Base-by-base conservation (phyloP, 2,888 invertebrate species). In the Caenorhabditis doughertyi region DNA sequence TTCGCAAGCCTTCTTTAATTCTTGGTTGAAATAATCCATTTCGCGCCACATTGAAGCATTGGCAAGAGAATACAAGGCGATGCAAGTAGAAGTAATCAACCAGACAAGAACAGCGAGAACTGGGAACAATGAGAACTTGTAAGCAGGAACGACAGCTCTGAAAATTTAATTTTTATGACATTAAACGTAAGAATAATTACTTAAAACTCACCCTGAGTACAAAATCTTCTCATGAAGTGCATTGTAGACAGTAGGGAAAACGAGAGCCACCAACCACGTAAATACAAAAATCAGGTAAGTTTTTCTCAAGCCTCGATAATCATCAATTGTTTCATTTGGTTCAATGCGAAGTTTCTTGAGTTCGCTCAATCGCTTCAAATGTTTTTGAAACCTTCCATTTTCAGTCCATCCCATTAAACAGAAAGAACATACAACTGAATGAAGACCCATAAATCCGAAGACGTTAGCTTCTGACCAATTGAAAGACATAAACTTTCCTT, bases 391-490 rank as follows among this genome's bases (percentile, higher is more conserved):
- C n/a, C 70, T 71, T 0, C 55, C 62, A 29, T 81, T 70, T n/a
- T 39, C 56, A 5, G 81, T 81, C 81, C 81, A 81, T 47, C 81
- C 81, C 51, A 62, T 64, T 0, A 81, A 42, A 58, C 81, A 81
- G 47, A 81, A 64, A 35, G 65, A 27, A 23, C 81, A 81, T 18
- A 81, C 58, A 8, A 81, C 42, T 7, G 73, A 25, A 23, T 76
- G 74, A 11, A 81, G 47, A 11, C 74, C 70, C 74, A 81, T 74
- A 65, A 81, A 81, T 56, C 70, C 81, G 44, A 70, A 81, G 3
- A 47, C 23, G 27, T 81, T 81, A 8, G 74, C 55, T 58, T 81
- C 81, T 7, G 81, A 60, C 81, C 81, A 81, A 27, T 70, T 58
- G 51, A 81, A 65, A 0, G 74, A 62, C 4, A 81, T 47, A 0